Evolutionary conservation across 2,888 invertebrate species (phyloP), one percentile per base, ranked within the genome.

Genomic region (Scelioninae gen. 2): DNA sequence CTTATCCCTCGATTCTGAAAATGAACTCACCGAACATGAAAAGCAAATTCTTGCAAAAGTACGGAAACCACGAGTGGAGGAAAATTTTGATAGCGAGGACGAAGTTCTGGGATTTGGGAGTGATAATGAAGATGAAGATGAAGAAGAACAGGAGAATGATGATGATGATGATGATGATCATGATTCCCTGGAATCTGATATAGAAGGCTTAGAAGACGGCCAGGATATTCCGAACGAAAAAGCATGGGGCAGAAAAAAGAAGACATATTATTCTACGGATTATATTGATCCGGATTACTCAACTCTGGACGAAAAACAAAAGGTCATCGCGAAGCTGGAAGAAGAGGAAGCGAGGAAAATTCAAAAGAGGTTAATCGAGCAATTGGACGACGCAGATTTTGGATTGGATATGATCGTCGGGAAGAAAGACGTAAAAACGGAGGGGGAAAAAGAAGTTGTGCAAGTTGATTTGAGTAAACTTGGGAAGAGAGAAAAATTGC

Each of bases 231-330:
- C 95, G 0, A 91, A 95, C 85, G 89, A 91, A 1, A 92, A 93
- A 86, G 95, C 96, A 15, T 97, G 97, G 97, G 97, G 97, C 45
- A 92, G 91, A 81, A 92, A 92, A 77, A 93, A 93, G 79, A 89
- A 88, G 68, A 89, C 90, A 31, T 97, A 91, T 84, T 96, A 96
- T 87, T 91, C 93, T 53, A 94, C 96, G 0, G 96, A 96, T 87
- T 96, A 94, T 86, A 92, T 95, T 11, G 96, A 96, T 88, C 91
- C 92, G 80, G 96, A 96, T 86, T 95, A 93, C 88, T 90, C 92
- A 45, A 92, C 78, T 2, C 61, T 79, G 9, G 83, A 72, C 81
- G 91, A 90, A 35, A 89, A 89, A 78, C 92, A 93, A 81, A 91
- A 92, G 77, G 92, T 92, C 79, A 92, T 92, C 79, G 95, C 94